Percentiles rank a stretch among this genome's conserved stretches.
phyloP scores from a whole-genome alignment of 2,888 invertebrate species.

The Darwinula stevensoni region DNA sequence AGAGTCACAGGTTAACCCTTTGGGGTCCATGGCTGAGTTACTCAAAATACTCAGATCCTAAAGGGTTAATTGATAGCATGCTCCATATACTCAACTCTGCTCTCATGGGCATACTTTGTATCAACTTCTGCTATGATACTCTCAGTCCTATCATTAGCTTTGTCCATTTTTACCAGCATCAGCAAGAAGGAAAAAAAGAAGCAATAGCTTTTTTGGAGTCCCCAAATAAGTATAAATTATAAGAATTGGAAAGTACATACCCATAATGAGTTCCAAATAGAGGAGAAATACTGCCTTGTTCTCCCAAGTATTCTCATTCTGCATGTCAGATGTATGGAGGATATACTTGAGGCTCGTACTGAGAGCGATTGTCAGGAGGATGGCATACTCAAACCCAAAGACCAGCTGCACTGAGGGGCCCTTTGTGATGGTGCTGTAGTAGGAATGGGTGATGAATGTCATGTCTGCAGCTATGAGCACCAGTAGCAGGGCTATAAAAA shows the following conservation, averaged over 20 bases:
- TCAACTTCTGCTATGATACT: no score
- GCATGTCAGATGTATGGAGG: constrained; percentile 57
- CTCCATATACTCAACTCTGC: no score
- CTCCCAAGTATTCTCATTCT: constrained; percentile 92
- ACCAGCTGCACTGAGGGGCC: constrained; percentile 94
- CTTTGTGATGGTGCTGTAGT: constrained; percentile 61
- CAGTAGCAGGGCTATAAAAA: constrained; percentile 28
- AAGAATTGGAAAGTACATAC: no score
- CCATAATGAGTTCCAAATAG: constrained; percentile 84
- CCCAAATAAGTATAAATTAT: neutral
- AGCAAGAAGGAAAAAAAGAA: neutral
- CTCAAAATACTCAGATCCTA: no score
- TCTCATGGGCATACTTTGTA: no score
- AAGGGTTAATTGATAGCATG: no score
- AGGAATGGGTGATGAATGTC: constrained; percentile 72
- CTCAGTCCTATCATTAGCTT: no score
- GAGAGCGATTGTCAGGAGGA: constrained; percentile 64
- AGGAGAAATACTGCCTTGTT: constrained; percentile 91
- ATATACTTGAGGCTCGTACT: constrained; percentile 79
- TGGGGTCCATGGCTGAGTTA: no score
- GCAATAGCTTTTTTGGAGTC: neutral
- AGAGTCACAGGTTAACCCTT: no score
- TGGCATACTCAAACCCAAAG: constrained; percentile 97
- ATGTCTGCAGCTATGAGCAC: constrained; percentile 55
- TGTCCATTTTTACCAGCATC: no score